These are phyloP conservation scores for Selenia dentaria DNA, from an alignment of 2,888 invertebrate species.

Conservation along the genomic window DNA sequence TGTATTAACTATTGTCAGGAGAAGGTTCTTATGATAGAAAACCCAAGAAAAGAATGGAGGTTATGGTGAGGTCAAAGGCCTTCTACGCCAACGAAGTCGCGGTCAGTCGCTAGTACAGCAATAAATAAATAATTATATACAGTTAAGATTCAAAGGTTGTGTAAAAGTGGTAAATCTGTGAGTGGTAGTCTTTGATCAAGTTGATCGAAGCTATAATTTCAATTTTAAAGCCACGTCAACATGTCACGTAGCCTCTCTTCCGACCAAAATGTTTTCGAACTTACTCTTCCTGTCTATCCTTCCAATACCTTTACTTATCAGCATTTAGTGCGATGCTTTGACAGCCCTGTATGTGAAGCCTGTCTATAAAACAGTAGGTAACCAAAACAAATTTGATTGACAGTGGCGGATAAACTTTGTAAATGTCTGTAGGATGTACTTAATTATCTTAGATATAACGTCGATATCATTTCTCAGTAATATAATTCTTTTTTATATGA, in stretches of 20 bases:
- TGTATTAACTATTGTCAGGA: too few species aligned
- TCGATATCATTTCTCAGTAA: constrained; percentile 8
- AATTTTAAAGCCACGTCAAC: neutral
- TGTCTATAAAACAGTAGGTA: constrained; percentile 4
- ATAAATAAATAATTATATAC: too few species aligned
- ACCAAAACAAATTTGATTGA: constrained; percentile 16
- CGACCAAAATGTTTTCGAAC: neutral
- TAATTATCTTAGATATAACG: constrained; percentile 11
- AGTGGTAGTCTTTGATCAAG: neutral
- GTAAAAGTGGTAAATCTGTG: too few species aligned
- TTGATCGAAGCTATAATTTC: neutral
- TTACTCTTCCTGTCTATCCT: neutral
- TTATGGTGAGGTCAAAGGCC: too few species aligned
- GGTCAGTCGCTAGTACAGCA: too few species aligned
- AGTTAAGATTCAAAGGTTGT: too few species aligned
- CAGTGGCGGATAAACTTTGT: constrained; percentile 10
- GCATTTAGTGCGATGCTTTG: neutral
- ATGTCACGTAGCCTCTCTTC: neutral
- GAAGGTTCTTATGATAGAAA: too few species aligned
- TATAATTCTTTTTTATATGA: constrained; percentile 14
- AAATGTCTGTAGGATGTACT: constrained; percentile 5
- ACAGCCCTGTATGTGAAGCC: constrained; percentile 2
- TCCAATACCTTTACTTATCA: neutral
- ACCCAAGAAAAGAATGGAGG: too few species aligned
- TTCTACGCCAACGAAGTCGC: too few species aligned